Evolutionary conservation across 2,113 vertebrate species (phyloP).

Genomic region (Etheostoma cragini): DNA sequence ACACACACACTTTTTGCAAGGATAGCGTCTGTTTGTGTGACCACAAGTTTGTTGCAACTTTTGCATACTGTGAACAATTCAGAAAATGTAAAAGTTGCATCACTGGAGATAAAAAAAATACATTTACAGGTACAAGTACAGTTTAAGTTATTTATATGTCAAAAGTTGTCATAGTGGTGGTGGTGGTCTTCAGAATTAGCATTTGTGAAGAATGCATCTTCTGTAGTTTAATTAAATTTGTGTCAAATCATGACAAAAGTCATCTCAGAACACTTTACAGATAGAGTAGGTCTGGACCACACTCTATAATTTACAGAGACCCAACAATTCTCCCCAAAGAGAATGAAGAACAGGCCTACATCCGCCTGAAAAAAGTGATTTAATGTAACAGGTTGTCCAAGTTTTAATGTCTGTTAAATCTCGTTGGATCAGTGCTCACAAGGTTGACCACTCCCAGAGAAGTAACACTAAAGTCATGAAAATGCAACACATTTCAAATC

Average conservation of each 20-base stretch:
- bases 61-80: neutral
- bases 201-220: neutral
- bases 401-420: no score
- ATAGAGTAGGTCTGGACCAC: no score
- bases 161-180: neutral
- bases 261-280: no score
- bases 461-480: neutral
- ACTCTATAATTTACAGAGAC: no score
- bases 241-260: no score
- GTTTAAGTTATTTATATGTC: neutral
- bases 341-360: neutral
- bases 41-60: neutral
- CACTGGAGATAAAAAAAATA: neutral
- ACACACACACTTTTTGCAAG: neutral
- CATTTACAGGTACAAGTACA: neutral
- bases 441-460: neutral
- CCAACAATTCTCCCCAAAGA: no score
- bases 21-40: neutral
- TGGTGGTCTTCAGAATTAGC: neutral
- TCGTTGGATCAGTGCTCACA: neutral
- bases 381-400: neutral
- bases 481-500: neutral
- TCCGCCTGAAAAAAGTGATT: neutral
- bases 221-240: no score
- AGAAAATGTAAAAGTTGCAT: neutral